These are phyloP conservation scores for Trachythela sp. DNA, from an alignment of 64 coral and sea anemone species.

Conservation along the genomic window DNA sequence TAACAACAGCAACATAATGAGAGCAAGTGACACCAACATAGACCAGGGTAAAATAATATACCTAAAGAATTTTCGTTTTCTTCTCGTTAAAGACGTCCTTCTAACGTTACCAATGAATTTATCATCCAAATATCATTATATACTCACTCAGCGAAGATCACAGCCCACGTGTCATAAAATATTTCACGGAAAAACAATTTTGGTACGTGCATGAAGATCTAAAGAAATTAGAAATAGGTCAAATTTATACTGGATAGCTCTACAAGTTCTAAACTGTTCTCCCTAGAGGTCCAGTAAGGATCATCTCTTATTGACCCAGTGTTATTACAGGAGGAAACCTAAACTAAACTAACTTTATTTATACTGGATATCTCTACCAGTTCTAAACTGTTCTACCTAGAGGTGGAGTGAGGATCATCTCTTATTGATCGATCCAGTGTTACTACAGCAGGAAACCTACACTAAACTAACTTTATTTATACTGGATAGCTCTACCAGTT, in stretches of 20 bases:
- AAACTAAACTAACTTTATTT: too few species aligned
- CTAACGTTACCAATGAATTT: background rate
- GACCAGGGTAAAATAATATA: background rate
- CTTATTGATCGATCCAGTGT: too few species aligned
- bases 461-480: too few species aligned
- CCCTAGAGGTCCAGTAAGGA: background rate
- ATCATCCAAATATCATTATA: background rate
- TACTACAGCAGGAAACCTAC: too few species aligned
- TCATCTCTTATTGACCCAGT: too few species aligned
- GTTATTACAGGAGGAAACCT: too few species aligned
- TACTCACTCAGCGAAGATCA: background rate
- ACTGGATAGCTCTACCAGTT: too few species aligned
- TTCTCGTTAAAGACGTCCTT: too few species aligned
- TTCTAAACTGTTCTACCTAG: too few species aligned
- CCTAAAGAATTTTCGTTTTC: background rate
- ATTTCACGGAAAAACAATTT: background rate
- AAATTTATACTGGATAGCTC: background rate
- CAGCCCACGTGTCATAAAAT: background rate
- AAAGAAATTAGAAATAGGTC: background rate
- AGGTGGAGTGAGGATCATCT: too few species aligned
- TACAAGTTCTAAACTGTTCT: background rate
- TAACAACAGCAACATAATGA: background rate
- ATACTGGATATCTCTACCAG: too few species aligned
- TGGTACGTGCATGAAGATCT: background rate
- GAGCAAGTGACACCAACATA: background rate